Base-by-base conservation (phyloP, 2,888 invertebrate species). In the Lymantria dispar region DNA sequence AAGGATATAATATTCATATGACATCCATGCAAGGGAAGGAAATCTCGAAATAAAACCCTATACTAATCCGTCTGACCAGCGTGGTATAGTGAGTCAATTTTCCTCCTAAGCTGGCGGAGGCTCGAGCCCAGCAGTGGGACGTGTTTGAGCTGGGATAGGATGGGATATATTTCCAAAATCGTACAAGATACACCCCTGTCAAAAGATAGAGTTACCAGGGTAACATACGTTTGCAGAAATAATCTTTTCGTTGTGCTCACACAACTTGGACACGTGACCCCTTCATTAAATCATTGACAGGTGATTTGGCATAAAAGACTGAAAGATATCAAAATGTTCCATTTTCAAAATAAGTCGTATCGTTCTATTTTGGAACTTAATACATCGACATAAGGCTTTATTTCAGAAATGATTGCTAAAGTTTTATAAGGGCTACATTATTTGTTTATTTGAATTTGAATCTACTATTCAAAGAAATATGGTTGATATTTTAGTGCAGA, bases 261-360 rank as follows among this genome's bases (percentile, higher is more conserved):
- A 15, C 7, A 22, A 5, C 36, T 22, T 11, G 36, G 1, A 36
- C 36, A 36, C 70, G 74, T 76, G 73, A 68, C 78, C 59, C 50
- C 50, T 51, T 76, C 68, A 74, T 80, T 80, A 73, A 66, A 74
- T 73, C 52, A 72, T 71, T 81, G 81, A 79, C 80, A 78, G 79
- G 70, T 76, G 72, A 78, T 78, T 80, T 74, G 72, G 74, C 70
- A 72, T 70, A 68, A 58, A 62, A 61, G 61, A 51, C 71, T 60
- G 64, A 60, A 60, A 76, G 72, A 70, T 68, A 70, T 68, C 65
- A 40, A 52, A 50, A 52, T 50, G 53, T 52, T 50, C 42, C n/a
- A 43, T 39, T 45, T 47, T 49, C n/a, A n/a, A 31, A 45, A 43
- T 7, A 38, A 38, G n/a, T n/a, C n/a, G n/a, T 7, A 3, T 12